Evolutionary conservation across 30 jellyfish, hydroid and myxozoan species (phyloP), one percentile per base, ranked within the genome.

Genomic region (Cassiopea xamachana): DNA sequence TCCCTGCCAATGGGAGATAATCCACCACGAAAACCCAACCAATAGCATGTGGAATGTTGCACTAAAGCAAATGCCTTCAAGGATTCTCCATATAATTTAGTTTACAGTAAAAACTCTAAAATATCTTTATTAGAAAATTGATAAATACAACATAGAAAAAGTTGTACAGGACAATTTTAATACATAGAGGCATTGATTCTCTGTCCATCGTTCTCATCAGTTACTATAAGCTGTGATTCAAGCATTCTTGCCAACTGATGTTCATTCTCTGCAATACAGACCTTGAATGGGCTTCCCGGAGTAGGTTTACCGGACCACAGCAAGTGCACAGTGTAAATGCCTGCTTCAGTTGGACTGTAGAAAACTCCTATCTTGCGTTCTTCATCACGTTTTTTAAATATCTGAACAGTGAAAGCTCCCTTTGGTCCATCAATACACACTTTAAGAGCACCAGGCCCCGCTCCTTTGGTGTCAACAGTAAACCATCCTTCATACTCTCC

Each of bases 351-450:
- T 18, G 99, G 99, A 72, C 86, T 92, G 88, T 96, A 96, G 60
- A 94, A 91, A 44, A 96, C 99, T 44, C 94, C 96, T 68, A 96
- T 89, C 50, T 75, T 70, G 1, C 99, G 94, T 47, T 92, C 97
- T 77, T 91, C 87, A 50, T 71, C 74, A 60, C 87, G 77, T 51
- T 96, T 98, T 60, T 98, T 97, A 84, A 46, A 80, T 97, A 96
- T 92, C 85, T 96, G 98, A 8, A 97, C 98, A 18, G 93, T 97
- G 92, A 97, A 97, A 17, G 98, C 98, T 45, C 98, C 99, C 79
- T 97, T 97, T 60, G 99, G 99, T 15, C 99, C 99, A 85, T 97
- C 98, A 67, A 97, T 97, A 2, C 98, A 93, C n/a, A 97, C 97
- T 82, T 93, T 93, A 43, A 97, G 92, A 9, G 98, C 87, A 27